Evolutionary conservation across 2,888 invertebrate species (phyloP), one percentile per base, ranked within the genome.

Genomic region (Rhaphigaster nebulosa): DNA sequence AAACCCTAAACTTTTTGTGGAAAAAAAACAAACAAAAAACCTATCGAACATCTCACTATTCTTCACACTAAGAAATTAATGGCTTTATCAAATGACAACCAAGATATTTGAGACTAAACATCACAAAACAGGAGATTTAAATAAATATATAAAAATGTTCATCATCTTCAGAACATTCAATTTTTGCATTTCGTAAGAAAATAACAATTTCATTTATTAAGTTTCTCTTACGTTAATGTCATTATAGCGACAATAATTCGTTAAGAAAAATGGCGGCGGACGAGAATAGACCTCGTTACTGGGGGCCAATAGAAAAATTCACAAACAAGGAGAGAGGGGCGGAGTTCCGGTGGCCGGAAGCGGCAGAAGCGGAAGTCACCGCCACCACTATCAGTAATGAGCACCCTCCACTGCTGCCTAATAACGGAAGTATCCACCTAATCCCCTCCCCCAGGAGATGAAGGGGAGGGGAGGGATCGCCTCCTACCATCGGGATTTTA

Each of bases 371-470:
- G 84, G 84, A 84, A 84, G 84, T 84, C 84, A 84, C 41, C 45
- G 84, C 45, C 45, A 45, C 84, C 84, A 84, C 84, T 84, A 84
- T 84, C 84, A n/a, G 84, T 84, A 84, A 84, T 84, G 84, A 84
- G 84, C 84, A 84, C 84, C 84, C 84, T 84, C 84, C 45, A 84
- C 84, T 50, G 26, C 45, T 84, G 15, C 45, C 84, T 84, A 84
- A 84, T 84, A 84, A 84, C 84, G 84, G 84, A 84, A 84, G 84
- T 84, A 84, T 50, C 84, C 84, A 84, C 84, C 84, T 84, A 45
- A n/a, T 50, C 84, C n/a, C 26, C 34, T 34, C 60, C 65, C 65
- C 65, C 13, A n/a, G n/a, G 60, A n/a, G 60, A 60, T 60, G 60
- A 60, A 26, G 60, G 38, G 76, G 10, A 76, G 76, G n/a, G n/a